Evolutionary conservation across 2,888 invertebrate species (phyloP).

Genomic region (Patella caerulea): DNA sequence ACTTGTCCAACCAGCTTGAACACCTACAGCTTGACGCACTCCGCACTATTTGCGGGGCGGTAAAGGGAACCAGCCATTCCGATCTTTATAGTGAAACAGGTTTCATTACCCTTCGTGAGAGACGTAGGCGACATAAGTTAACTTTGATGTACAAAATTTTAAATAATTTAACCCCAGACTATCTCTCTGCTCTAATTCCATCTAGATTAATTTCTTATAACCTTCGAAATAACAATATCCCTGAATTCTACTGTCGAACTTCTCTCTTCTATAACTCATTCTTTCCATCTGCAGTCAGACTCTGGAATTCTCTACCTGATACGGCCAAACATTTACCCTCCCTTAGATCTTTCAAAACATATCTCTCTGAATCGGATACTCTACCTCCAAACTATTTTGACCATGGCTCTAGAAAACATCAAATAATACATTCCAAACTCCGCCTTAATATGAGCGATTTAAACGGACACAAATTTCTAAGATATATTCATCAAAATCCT

Average conservation of each 20-base stretch:
- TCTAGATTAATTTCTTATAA: neutral
- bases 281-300: neutral
- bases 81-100: neutral
- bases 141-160: neutral
- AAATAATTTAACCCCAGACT: neutral
- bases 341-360: neutral
- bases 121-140: neutral
- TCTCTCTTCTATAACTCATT: neutral
- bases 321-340: neutral
- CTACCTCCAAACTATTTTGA: neutral
- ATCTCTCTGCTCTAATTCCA: neutral
- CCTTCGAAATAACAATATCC: neutral
- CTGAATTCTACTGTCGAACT: neutral
- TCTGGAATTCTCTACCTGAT: constrained; percentile 1
- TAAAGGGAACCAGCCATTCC: neutral
- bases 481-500: too few relatives aligned
- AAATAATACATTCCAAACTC: neutral
- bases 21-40: neutral
- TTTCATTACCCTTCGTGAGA: neutral
- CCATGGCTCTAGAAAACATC: neutral
- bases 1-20: neutral
- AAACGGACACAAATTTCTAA: too few relatives aligned
- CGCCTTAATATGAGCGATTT: too few relatives aligned
- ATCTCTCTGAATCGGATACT: neutral
- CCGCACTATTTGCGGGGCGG: neutral